phyloP scores from a whole-genome alignment of 30 jellyfish, hydroid and myxozoan genomes.

The Aurelia sp. region DNA sequence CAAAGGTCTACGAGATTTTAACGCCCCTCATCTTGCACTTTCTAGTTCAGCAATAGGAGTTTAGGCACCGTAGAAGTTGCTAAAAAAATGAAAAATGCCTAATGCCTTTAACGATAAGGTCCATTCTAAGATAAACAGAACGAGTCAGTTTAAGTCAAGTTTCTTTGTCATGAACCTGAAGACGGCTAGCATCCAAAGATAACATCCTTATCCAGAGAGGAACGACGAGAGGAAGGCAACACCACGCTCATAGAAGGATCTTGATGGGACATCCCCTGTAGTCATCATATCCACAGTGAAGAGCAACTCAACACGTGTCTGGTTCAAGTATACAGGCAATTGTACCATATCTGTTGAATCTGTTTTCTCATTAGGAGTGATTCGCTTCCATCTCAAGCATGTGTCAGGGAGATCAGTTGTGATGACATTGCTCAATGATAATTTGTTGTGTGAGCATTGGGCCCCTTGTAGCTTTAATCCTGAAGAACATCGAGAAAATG shows the following conservation, averaged over 20 bases:
- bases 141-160: too few species aligned
- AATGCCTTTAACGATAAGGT: too few species aligned
- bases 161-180: too few species aligned
- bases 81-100: too few species aligned
- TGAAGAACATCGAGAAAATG: slow-evolving; percentile 11
- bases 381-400: slow-evolving; percentile 85
- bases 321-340: slow-evolving; percentile 97
- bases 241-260: slow-evolving; percentile 97
- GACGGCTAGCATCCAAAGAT: too few species aligned
- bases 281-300: slow-evolving; percentile 96
- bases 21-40: too few species aligned
- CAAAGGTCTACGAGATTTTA: too few species aligned
- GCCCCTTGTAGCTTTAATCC: slow-evolving; percentile 99
- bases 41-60: too few species aligned
- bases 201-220: slow-evolving; percentile 83
- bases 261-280: slow-evolving; percentile 85
- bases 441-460: slow-evolving; percentile 56
- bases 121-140: too few species aligned
- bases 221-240: slow-evolving; percentile 93
- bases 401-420: slow-evolving; percentile 95
- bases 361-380: slow-evolving; percentile 46
- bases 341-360: slow-evolving; percentile 69
- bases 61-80: too few species aligned
- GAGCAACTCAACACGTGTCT: slow-evolving; percentile 93
- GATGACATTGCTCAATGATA: slow-evolving; percentile 85